Evolutionary conservation across 2,888 invertebrate genomes (phyloP).

Genomic region (Thereva nobilitata): DNA sequence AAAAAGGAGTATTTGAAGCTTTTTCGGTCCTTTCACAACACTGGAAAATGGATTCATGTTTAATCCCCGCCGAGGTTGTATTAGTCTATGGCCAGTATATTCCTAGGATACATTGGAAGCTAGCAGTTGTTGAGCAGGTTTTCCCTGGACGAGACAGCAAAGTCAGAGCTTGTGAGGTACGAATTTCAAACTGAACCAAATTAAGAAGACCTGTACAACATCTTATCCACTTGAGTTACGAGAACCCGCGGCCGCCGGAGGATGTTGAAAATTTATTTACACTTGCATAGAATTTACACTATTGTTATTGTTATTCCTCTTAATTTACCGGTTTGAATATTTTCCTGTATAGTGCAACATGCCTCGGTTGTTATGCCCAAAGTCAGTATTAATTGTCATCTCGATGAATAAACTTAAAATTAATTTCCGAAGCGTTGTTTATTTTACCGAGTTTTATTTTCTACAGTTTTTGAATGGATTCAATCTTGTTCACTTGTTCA

Average conservation of each 20-base stretch:
- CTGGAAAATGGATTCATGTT: not conserved
- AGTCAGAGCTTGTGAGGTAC: constrained; percentile 33
- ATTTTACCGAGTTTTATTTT: too few species aligned
- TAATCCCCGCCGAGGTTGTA: constrained; percentile 2
- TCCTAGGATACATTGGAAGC: constrained; percentile 33
- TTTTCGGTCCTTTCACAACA: not conserved
- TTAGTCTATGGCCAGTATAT: constrained; percentile 13
- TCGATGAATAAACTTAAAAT: too few species aligned
- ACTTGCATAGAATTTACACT: too few species aligned
- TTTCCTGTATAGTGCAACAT: too few species aligned
- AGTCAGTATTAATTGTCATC: too few species aligned
- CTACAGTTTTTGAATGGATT: too few species aligned
- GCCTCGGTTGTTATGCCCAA: too few species aligned
- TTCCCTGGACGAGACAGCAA: constrained; percentile 31
- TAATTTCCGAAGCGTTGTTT: too few species aligned
- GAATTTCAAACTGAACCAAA: constrained; percentile 23
- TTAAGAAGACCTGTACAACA: constrained; percentile 33
- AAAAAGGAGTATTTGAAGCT: constrained; percentile 14
- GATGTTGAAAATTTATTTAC: constrained; percentile 36
- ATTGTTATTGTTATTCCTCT: too few species aligned
- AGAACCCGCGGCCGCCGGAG: constrained; percentile 24
- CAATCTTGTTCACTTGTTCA: too few species aligned
- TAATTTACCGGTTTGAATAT: too few species aligned
- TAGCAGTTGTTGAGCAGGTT: constrained; percentile 21
- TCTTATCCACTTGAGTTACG: constrained; percentile 24